Evolutionary conservation across 2,113 vertebrate species (phyloP).

Genomic region (Cnemophilus loriae): DNA sequence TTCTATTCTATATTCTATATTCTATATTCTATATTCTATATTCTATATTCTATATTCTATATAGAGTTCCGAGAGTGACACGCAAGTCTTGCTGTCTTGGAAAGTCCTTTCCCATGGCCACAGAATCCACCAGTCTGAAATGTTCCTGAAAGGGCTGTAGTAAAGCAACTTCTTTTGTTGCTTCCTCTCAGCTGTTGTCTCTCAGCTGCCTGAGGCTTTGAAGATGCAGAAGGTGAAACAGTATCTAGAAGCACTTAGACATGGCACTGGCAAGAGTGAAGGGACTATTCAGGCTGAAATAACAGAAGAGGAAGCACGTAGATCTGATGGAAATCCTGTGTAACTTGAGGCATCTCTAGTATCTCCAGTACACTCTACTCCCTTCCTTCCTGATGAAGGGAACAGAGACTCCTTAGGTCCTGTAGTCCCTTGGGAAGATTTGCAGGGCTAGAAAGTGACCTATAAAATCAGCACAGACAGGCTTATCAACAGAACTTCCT

Average conservation of each 20-base stretch:
- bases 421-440: not conserved
- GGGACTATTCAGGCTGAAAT: not conserved
- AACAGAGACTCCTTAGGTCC: not conserved
- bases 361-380: not conserved
- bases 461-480: not conserved
- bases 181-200: not conserved
- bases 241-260: not conserved
- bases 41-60: too few species aligned
- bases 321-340: not conserved
- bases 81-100: not conserved
- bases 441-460: not conserved
- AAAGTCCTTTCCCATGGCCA: not conserved
- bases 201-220: not conserved
- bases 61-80: not conserved
- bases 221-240: constrained; percentile 15
- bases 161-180: fast-evolving
- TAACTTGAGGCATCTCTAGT: not conserved
- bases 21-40: too few species aligned
- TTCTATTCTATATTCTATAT: too few species aligned
- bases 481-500: not conserved
- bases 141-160: not conserved
- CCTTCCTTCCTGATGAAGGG: not conserved
- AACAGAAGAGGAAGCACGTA: not conserved
- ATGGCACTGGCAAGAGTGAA: not conserved
- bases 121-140: not conserved